These are phyloP conservation scores for Zaprionus lachaisei DNA, from an alignment of 1,140 invertebrate species.

Conservation along the genomic window DNA sequence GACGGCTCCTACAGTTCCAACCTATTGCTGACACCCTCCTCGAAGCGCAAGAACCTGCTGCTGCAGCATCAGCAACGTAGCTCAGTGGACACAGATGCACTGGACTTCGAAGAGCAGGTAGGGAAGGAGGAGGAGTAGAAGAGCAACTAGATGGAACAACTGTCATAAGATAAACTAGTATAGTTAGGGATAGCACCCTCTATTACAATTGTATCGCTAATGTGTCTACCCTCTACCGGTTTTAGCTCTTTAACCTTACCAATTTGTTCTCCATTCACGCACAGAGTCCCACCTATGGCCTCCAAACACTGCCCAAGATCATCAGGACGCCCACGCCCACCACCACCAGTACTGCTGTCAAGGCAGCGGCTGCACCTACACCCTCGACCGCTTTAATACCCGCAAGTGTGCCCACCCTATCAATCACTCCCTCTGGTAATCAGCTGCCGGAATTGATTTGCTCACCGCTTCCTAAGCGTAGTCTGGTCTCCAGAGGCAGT, in stretches of 20 bases:
- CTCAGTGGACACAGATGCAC: slow-evolving; percentile 92
- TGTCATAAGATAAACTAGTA: too few species aligned
- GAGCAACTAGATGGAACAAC: not conserved
- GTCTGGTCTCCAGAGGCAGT: slow-evolving; percentile 54
- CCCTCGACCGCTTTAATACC: slow-evolving; percentile 16
- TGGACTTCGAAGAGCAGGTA: slow-evolving; percentile 90
- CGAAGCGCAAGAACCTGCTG: slow-evolving; percentile 90
- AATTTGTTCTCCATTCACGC: not conserved
- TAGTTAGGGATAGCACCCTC: not conserved
- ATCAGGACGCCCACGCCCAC: slow-evolving; percentile 66
- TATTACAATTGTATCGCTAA: not conserved
- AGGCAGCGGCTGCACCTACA: slow-evolving; percentile 24
- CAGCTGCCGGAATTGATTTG: slow-evolving; percentile 38
- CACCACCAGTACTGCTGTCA: slow-evolving; percentile 11
- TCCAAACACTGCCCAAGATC: slow-evolving; percentile 71
- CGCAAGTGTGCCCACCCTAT: slow-evolving; percentile 50
- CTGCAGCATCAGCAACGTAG: slow-evolving; percentile 93
- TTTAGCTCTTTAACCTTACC: not conserved
- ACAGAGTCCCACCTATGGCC: slow-evolving; percentile 75
- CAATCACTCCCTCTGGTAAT: slow-evolving; percentile 62
- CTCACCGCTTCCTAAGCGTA: slow-evolving; percentile 64
- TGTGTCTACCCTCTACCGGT: not conserved
- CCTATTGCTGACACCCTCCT: slow-evolving; percentile 89
- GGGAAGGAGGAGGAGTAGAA: slow-evolving; percentile 6
- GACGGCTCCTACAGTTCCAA: slow-evolving; percentile 85